These are phyloP conservation scores for Rhinogobius similis DNA, from an alignment of 2,113 vertebrate genomes.

Conservation along the genomic window DNA sequence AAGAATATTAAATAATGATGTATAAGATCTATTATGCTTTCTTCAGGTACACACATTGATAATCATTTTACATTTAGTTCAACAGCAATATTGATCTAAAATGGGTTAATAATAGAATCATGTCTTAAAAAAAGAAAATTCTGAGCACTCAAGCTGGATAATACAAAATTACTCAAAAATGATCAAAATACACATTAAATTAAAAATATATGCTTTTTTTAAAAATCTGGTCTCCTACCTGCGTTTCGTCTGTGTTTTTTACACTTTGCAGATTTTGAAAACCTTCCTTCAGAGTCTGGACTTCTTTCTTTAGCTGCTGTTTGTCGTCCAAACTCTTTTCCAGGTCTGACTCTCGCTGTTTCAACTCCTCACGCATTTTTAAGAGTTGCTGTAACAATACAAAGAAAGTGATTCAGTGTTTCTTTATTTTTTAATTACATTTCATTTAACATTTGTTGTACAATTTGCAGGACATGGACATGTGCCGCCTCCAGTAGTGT, in stretches of 20 bases:
- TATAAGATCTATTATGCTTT: no score
- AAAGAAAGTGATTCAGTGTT: constrained; percentile 12
- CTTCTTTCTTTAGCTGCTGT: constrained; percentile 84
- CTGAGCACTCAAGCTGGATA: no score
- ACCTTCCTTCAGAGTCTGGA: constrained; percentile 89
- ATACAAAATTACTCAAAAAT: background rate
- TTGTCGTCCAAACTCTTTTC: constrained; percentile 90
- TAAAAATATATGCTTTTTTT: background rate
- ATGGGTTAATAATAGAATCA: no score
- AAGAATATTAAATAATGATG: no score
- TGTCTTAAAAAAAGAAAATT: no score
- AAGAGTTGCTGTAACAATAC: constrained; percentile 84
- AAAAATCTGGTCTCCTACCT: constrained; percentile 57
- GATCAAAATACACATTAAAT: background rate
- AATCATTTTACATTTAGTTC: no score
- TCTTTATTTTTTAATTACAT: background rate
- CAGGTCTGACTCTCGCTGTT: constrained; percentile 87
- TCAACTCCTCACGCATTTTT: constrained; percentile 91
- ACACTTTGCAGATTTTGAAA: constrained; percentile 69
- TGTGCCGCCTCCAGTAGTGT: background rate
- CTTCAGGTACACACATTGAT: no score
- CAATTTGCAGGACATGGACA: background rate
- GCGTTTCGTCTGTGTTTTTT: constrained; percentile 49
- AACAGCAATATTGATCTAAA: no score
- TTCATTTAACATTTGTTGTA: constrained; percentile 7